Evolutionary conservation across 2,113 vertebrate species (phyloP).

Genomic region (Oryzias javanicus): DNA sequence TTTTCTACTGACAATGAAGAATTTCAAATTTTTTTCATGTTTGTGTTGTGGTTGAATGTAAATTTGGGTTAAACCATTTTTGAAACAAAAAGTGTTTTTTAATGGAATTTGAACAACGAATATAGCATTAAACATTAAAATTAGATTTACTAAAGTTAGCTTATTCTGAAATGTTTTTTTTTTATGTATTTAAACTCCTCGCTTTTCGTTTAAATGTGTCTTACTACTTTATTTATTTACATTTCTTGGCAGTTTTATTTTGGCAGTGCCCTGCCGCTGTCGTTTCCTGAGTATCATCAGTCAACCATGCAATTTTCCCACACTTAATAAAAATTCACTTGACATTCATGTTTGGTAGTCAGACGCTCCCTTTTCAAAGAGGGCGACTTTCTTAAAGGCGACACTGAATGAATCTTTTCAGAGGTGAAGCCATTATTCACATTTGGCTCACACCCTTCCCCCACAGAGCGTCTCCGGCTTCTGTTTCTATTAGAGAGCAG

Average conservation of each 20-base stretch:
- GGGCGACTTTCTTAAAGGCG: constrained; percentile 33
- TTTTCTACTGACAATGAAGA: too few relatives aligned
- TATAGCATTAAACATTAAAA: too few relatives aligned
- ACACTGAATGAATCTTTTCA: constrained; percentile 63
- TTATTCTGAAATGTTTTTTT: too few relatives aligned
- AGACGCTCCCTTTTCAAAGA: constrained; percentile 31
- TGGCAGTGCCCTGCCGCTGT: not conserved
- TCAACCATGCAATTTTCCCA: constrained; percentile 3
- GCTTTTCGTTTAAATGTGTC: too few relatives aligned
- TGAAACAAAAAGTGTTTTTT: too few relatives aligned
- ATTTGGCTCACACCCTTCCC: constrained; percentile 62
- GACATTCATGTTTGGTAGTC: constrained; percentile 30
- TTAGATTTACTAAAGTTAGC: too few relatives aligned
- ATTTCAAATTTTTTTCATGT: too few relatives aligned
- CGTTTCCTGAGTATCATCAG: not conserved
- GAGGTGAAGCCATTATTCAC: constrained; percentile 41
- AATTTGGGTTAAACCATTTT: too few relatives aligned
- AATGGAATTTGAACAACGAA: too few relatives aligned
- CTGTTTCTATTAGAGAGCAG: constrained; percentile 5
- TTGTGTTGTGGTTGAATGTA: too few relatives aligned
- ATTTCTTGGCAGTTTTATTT: not conserved
- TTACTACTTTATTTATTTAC: too few relatives aligned
- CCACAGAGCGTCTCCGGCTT: constrained; percentile 35
- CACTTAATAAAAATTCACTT: constrained; percentile 38
- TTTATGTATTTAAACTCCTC: too few relatives aligned